A percentile compares a stretch with the other conserved stretches of the same genome.
Evolutionary conservation across 2,797 vertebrate genomes (phyloP).

Genomic region (Sebastes alutus): DNA sequence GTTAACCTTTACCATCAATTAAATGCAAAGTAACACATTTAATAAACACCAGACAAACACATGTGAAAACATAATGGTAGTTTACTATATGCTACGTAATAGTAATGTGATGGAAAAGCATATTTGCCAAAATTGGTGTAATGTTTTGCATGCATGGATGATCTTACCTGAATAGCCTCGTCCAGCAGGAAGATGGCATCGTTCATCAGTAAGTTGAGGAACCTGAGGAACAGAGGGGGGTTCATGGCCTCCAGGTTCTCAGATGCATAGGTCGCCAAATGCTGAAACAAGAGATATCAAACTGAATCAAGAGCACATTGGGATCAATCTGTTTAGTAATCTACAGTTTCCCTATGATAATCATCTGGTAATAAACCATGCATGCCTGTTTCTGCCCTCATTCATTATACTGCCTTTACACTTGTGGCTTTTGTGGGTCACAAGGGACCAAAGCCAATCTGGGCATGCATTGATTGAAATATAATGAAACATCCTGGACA

Average conservation of each 20-base stretch:
- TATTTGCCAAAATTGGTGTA: neutral
- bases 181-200: slow-evolving; percentile 97
- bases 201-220: slow-evolving; percentile 96
- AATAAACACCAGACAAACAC: neutral
- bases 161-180: slow-evolving; percentile 96
- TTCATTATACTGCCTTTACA: neutral
- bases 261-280: slow-evolving; percentile 92
- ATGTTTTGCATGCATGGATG: neutral
- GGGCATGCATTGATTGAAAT: neutral
- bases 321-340: neutral
- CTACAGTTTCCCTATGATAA: neutral
- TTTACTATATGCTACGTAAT: neutral
- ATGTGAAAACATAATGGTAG: neutral
- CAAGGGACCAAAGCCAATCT: neutral
- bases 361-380: neutral
- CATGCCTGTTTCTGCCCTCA: neutral
- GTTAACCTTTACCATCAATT: neutral
- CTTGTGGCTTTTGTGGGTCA: neutral
- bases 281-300: slow-evolving; percentile 74
- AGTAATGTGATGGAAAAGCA: neutral
- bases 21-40: neutral
- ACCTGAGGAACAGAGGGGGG: slow-evolving; percentile 95
- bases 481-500: neutral
- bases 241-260: slow-evolving; percentile 98
- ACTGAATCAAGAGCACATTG: neutral